A percentile compares a stretch with the other conserved stretches of the same genome.
Evolutionary conservation across 2,888 invertebrate species (phyloP).

Genomic region (Hirudinaria manillensis): DNA sequence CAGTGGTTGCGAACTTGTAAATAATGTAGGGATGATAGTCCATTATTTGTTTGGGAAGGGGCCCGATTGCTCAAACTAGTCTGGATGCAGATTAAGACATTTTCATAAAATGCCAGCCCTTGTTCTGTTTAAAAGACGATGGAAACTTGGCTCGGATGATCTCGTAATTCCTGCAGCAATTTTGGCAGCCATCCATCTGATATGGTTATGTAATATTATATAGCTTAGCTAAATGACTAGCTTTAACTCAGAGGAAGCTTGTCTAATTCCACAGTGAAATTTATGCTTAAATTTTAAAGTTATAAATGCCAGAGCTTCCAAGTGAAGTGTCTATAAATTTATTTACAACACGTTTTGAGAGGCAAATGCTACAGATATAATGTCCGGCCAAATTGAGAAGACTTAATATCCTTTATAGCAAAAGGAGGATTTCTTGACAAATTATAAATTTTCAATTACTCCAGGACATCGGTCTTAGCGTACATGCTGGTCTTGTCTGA

Average conservation of each 20-base stretch:
- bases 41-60: too few relatives aligned
- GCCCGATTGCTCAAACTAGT: too few relatives aligned
- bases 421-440: too few relatives aligned
- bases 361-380: too few relatives aligned
- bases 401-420: too few relatives aligned
- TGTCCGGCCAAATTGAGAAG: too few relatives aligned
- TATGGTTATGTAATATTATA: constrained; percentile 26
- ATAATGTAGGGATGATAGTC: too few relatives aligned
- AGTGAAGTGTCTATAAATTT: too few relatives aligned
- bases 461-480: not conserved
- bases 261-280: not conserved
- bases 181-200: constrained; percentile 17
- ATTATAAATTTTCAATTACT: not conserved
- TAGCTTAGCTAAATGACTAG: not conserved
- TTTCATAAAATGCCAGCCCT: constrained; percentile 28
- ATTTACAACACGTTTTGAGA: too few relatives aligned
- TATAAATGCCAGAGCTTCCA: not conserved
- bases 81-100: too few relatives aligned
- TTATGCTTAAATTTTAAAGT: not conserved
- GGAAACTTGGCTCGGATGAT: constrained; percentile 33
- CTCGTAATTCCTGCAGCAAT: constrained; percentile 28
- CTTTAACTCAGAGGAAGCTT: not conserved
- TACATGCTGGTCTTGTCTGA: not conserved
- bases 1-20: too few relatives aligned
- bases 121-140: constrained; percentile 32